Percentiles rank a stretch among this genome's conserved stretches.
Evolutionary conservation across 1,140 invertebrate genomes (phyloP).

Genomic region (Chymomyza costata): DNA sequence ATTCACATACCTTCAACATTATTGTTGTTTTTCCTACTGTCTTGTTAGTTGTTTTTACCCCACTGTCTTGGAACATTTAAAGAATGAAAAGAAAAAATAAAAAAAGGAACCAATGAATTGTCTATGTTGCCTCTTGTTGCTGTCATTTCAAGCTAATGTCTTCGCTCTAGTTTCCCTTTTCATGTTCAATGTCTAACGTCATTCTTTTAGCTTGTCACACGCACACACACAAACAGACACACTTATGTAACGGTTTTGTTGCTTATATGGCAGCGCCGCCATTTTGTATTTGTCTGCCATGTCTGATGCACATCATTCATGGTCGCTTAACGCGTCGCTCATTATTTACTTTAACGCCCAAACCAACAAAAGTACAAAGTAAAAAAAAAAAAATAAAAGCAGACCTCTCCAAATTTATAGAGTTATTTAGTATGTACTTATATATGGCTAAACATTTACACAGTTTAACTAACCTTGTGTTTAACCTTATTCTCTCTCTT

Average conservation of each 20-base stretch:
- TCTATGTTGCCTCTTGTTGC: slow-evolving; percentile 66
- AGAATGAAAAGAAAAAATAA: neutral
- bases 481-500: too few species aligned
- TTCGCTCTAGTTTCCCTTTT: slow-evolving; percentile 69
- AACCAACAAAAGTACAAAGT: too few species aligned
- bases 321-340: neutral
- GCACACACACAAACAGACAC: slow-evolving; percentile 8
- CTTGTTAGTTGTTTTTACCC: slow-evolving; percentile 27
- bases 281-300: neutral
- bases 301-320: slow-evolving; percentile 1
- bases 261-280: too few species aligned
- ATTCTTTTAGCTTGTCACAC: slow-evolving; percentile 33
- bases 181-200: slow-evolving; percentile 69
- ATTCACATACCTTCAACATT: neutral
- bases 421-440: too few species aligned
- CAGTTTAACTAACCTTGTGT: too few species aligned
- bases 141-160: slow-evolving; percentile 69
- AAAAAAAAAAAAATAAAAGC: too few species aligned
- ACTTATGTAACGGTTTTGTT: too few species aligned
- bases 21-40: neutral
- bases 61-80: slow-evolving; percentile 2
- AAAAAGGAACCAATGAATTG: slow-evolving; percentile 35
- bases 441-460: too few species aligned
- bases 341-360: too few species aligned
- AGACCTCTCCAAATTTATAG: too few species aligned